phyloP scores from a whole-genome alignment of 2,888 invertebrate genomes.

The Oligia fasciuncula region DNA sequence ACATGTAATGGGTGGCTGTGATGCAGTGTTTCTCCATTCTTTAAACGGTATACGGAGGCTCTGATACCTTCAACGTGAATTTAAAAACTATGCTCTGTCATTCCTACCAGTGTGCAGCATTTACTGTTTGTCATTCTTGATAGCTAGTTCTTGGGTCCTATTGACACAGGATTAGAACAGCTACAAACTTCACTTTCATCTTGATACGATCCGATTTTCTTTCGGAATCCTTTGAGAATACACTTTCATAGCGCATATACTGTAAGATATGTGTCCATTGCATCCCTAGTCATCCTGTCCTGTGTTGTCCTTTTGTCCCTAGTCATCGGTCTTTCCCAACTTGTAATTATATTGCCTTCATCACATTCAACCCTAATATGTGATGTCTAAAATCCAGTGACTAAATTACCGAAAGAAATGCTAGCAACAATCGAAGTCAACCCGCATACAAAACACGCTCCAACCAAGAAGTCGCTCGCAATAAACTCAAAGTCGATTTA shows the following conservation, averaged over 20 bases:
- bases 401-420: not conserved
- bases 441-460: constrained; percentile 36
- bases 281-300: not conserved
- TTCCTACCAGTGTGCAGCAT: not conserved
- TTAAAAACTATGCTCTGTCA: not conserved
- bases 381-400: not conserved
- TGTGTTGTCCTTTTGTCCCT: no score
- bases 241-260: no score
- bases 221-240: not conserved
- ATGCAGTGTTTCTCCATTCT: no score
- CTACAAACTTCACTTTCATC: not conserved
- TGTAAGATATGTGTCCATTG: not conserved
- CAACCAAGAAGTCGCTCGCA: constrained; percentile 44
- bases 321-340: not conserved
- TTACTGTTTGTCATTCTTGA: not conserved
- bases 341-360: not conserved
- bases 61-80: not conserved
- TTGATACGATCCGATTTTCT: not conserved
- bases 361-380: not conserved
- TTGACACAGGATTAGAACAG: not conserved
- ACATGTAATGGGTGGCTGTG: no score
- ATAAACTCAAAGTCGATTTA: constrained; percentile 53
- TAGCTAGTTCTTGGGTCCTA: not conserved
- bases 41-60: not conserved
- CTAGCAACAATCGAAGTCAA: constrained; percentile 26